Evolutionary conservation across 2,888 invertebrate genomes (phyloP).

Genomic region (Hermaeophaga mercurialis): DNA sequence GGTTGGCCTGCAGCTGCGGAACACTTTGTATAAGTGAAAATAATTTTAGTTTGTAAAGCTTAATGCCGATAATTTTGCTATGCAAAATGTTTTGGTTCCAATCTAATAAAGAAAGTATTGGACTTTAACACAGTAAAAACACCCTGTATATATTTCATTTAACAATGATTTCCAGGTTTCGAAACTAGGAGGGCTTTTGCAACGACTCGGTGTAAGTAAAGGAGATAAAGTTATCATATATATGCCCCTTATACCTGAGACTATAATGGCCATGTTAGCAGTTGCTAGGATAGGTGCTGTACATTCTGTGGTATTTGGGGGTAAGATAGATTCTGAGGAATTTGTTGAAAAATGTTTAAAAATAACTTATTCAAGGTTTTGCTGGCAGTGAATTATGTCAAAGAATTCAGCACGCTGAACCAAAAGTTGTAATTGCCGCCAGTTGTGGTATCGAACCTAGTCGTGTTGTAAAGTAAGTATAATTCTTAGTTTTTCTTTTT

Average conservation of each 20-base stretch:
- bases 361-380: constrained; percentile 66
- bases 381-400: constrained; percentile 86
- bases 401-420: constrained; percentile 86
- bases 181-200: constrained; percentile 76
- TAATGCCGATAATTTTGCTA: too few species aligned
- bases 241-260: constrained; percentile 94
- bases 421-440: constrained; percentile 86
- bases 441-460: constrained; percentile 91
- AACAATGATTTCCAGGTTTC: too few species aligned
- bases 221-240: constrained; percentile 90
- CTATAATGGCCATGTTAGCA: constrained; percentile 87
- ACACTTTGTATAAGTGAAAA: too few species aligned
- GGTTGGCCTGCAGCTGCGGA: too few species aligned
- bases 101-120: too few species aligned
- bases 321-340: too few species aligned
- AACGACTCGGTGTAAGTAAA: constrained; percentile 75
- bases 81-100: too few species aligned
- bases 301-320: constrained; percentile 95
- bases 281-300: constrained; percentile 85
- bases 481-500: too few species aligned
- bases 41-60: too few species aligned
- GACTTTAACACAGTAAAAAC: too few species aligned
- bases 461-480: constrained; percentile 68
- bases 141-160: too few species aligned
- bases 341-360: background rate